Conservation (phyloP, 2,888 invertebrate species). For the Parelbella ahira region DNA sequence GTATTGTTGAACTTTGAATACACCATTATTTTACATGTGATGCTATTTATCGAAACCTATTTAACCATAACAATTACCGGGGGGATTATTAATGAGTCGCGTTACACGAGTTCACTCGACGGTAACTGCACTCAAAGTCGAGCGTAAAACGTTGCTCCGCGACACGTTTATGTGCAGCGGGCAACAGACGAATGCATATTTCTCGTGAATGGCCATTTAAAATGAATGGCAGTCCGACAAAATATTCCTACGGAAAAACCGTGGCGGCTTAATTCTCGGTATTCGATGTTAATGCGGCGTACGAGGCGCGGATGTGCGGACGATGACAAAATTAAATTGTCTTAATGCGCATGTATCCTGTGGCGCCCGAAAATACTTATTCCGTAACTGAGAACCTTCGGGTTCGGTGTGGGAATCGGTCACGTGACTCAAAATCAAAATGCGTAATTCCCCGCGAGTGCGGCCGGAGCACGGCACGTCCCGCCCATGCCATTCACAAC, state of each 20-base stretch:
- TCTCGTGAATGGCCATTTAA: conserved; percentile 20
- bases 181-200: conserved; percentile 17
- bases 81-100: conserved; percentile 29
- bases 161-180: conserved; percentile 10
- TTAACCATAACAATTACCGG: conserved; percentile 30
- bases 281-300: conserved; percentile 18
- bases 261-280: conserved; percentile 13
- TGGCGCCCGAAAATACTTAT: conserved; percentile 27
- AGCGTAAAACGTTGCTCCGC: conserved; percentile 21
- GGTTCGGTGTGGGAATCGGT: conserved; percentile 50
- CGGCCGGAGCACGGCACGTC: conserved; percentile 44
- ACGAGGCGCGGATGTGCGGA: conserved; percentile 11
- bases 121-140: conserved; percentile 26
- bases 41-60: conserved; percentile 31
- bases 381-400: conserved; percentile 31
- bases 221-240: conserved; percentile 19
- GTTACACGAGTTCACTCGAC: conserved; percentile 23
- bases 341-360: conserved; percentile 29
- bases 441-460: conserved; percentile 38
- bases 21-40: conserved; percentile 31
- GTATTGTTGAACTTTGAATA: conserved; percentile 40
- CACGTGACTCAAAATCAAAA: conserved; percentile 57
- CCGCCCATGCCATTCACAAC: conserved; percentile 49
- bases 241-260: conserved; percentile 19
- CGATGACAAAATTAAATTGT: conserved; percentile 28